Evolutionary conservation across 2,888 invertebrate genomes (phyloP).

Genomic region (Thymelicus sylvestris): DNA sequence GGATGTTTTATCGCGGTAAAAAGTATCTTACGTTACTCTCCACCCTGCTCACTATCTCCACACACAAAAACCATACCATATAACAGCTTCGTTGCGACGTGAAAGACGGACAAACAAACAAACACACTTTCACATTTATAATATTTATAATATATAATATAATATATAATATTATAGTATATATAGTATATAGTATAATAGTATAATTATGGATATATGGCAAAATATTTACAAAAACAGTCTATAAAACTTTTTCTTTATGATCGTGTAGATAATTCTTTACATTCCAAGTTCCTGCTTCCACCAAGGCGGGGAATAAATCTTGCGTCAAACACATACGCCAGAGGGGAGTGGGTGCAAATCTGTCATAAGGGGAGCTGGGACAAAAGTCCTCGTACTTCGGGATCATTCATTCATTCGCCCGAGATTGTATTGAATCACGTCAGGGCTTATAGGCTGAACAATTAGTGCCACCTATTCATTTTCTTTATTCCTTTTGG

Average conservation of each 20-base stretch:
- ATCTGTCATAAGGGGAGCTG: conserved; percentile 58
- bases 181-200: no score
- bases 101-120: no score
- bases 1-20: no score
- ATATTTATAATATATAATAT: no score
- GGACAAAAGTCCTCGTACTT: conserved; percentile 48
- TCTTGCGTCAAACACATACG: conserved; percentile 70
- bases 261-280: conserved; percentile 17
- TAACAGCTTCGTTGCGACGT: no score
- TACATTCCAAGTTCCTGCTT: conserved; percentile 24
- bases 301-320: conserved; percentile 54
- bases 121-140: no score
- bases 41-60: no score
- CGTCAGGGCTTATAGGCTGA: conserved; percentile 58
- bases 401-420: conserved; percentile 61
- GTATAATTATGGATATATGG: no score
- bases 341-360: conserved; percentile 62
- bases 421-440: conserved; percentile 56
- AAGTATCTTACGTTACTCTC: no score
- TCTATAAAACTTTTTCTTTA: conserved; percentile 5
- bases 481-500: conserved; percentile 49
- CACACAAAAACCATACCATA: no score
- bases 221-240: conserved; percentile 3
- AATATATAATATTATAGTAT: no score
- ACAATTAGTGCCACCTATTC: conserved; percentile 63